Percentiles rank a stretch among this genome's conserved stretches.
Evolutionary conservation across 2,888 invertebrate species (phyloP).

Genomic region (Euproctis similis): DNA sequence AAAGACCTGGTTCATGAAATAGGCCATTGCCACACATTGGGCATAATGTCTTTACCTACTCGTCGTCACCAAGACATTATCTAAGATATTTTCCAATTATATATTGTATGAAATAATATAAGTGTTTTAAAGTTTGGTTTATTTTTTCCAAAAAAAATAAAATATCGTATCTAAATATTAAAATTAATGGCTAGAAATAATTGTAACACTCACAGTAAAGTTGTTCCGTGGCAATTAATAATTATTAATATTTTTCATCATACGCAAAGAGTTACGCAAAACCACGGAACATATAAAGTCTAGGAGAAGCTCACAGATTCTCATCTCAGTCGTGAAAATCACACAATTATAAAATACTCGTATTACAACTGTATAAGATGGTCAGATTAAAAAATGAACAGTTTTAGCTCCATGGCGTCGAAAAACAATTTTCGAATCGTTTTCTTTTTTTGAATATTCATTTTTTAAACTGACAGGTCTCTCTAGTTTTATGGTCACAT

Average conservation of each 20-base stretch:
- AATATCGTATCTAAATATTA: no score
- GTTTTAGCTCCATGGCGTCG: constrained; percentile 13
- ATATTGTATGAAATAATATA: no score
- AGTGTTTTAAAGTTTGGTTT: no score
- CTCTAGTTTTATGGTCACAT: constrained; percentile 50
- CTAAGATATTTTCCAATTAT: no score
- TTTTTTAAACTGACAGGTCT: constrained; percentile 30
- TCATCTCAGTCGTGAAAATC: constrained; percentile 56
- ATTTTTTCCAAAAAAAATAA: no score
- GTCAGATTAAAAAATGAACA: constrained; percentile 34
- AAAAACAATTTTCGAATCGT: constrained; percentile 15
- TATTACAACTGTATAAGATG: constrained; percentile 38
- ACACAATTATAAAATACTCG: constrained; percentile 34
- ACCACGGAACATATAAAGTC: constrained; percentile 37
- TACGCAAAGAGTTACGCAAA: constrained; percentile 17
- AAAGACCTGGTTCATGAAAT: no score
- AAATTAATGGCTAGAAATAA: no score
- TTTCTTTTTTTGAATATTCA: constrained; percentile 9
- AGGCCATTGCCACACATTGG: no score
- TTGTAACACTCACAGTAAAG: constrained; percentile 26
- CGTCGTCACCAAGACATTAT: no score
- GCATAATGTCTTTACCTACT: no score
- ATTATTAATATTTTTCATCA: constrained; percentile 15
- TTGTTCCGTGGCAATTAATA: constrained; percentile 30
- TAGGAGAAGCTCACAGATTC: constrained; percentile 52